These are phyloP conservation scores for Actinopyga echinites DNA, from an alignment of 53 echinoderm and acorn worm species.

Conservation along the genomic window DNA sequence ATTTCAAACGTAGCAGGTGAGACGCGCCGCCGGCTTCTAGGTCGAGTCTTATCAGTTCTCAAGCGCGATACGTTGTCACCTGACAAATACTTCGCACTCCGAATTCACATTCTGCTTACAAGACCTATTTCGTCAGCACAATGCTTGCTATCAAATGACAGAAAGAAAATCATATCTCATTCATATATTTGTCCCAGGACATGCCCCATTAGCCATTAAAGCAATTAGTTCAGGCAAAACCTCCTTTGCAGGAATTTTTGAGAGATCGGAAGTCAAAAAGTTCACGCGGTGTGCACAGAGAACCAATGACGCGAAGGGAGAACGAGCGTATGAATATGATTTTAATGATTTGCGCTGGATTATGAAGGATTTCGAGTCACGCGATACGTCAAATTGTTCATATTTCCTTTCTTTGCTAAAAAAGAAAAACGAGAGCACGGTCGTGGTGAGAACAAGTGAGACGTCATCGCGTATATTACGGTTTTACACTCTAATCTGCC, in stretches of 20 bases:
- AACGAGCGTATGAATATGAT: background rate
- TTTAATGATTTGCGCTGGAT: slow-evolving; percentile 9
- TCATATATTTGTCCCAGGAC: background rate
- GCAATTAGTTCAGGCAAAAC: background rate
- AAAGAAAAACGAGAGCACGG: background rate
- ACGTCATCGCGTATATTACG: background rate
- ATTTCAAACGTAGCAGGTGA: too few relatives aligned
- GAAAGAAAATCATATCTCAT: background rate
- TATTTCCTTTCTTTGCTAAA: background rate
- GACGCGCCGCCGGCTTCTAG: too few relatives aligned
- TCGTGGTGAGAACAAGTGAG: background rate
- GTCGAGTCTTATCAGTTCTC: background rate
- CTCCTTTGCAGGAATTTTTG: too few relatives aligned
- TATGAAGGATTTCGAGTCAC: background rate
- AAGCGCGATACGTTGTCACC: slow-evolving; percentile 1
- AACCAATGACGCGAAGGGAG: slow-evolving; percentile 17
- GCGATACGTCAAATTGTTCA: slow-evolving; percentile 1
- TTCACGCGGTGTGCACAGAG: slow-evolving; percentile 23
- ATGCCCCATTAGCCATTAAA: slow-evolving; percentile 34
- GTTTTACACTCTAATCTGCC: slow-evolving; percentile 6
- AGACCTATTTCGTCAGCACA: slow-evolving; percentile 6
- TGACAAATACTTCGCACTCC: slow-evolving; percentile 6
- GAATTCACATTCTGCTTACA: slow-evolving; percentile 14
- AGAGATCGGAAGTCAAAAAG: background rate
- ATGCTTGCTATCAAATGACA: background rate